These are phyloP conservation scores for Heliconius hermathena DNA, from an alignment of 1,140 invertebrate genomes.

Conservation along the genomic window DNA sequence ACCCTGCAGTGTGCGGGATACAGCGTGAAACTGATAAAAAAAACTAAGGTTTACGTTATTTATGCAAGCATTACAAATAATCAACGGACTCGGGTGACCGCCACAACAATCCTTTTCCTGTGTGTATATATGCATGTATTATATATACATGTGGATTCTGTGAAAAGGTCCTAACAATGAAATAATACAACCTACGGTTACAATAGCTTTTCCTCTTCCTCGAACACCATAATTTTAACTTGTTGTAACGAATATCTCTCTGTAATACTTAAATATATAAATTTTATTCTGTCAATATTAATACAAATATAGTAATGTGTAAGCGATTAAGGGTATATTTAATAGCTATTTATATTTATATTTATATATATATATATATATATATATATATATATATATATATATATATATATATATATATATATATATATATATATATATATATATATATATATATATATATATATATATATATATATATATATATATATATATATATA, in stretches of 20 bases:
- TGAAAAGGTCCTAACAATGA: neutral
- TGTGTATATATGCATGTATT: neutral
- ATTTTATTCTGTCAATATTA: too few species aligned
- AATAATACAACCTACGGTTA: neutral
- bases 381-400: too few species aligned
- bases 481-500: too few species aligned
- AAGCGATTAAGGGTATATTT: neutral
- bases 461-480: too few species aligned
- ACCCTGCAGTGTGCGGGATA: too few species aligned
- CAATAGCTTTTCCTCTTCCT: neutral
- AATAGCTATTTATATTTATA: neutral
- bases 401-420: too few species aligned
- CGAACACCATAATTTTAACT: neutral
- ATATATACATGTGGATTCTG: neutral
- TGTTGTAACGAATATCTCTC: neutral
- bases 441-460: too few species aligned
- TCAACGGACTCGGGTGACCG: neutral
- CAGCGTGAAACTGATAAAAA: too few species aligned
- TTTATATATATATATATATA: too few species aligned
- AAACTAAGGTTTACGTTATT: neutral
- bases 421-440: too few species aligned
- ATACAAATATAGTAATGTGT: too few species aligned
- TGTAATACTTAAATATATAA: neutral
- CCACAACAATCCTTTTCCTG: conserved; percentile 4
- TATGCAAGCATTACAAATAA: conserved; percentile 5